Conservation (phyloP, 1,140 invertebrate genomes). For the Pollicipes pollicipes region DNA sequence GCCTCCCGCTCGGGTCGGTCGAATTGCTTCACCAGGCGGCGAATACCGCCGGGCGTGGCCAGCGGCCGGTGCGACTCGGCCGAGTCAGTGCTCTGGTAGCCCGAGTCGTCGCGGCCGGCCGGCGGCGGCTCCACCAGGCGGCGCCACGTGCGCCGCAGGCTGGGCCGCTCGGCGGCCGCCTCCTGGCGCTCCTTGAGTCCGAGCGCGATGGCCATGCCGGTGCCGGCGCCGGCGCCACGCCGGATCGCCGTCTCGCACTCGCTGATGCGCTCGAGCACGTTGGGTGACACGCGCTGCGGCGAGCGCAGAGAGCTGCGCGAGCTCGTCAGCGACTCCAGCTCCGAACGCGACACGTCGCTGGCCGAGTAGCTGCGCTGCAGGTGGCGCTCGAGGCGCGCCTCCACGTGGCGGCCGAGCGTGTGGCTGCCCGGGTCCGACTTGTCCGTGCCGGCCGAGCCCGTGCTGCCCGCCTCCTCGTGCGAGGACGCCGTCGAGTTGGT, state of each 20-base stretch:
- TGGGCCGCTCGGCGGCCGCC: conserved; percentile 12
- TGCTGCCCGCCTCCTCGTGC: background rate
- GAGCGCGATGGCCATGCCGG: conserved; percentile 15
- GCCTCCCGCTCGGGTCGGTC: too few relatives aligned
- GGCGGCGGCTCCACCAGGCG: conserved; percentile 14
- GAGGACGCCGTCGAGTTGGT: background rate
- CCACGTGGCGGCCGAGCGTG: conserved; percentile 4
- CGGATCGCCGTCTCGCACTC: background rate
- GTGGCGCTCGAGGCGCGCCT: conserved; percentile 9
- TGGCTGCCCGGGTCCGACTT: background rate
- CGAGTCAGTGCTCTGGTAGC: conserved; percentile 17
- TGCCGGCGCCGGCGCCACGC: conserved; percentile 5
- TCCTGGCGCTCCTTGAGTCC: conserved; percentile 14
- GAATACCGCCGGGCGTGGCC: background rate
- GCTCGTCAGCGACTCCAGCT: background rate
- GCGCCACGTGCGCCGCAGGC: conserved; percentile 15
- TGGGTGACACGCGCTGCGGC: background rate
- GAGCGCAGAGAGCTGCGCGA: background rate
- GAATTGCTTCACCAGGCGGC: background rate
- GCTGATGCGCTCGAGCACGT: background rate
- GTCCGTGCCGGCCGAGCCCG: background rate
- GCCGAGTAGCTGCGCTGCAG: background rate
- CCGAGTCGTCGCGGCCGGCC: conserved; percentile 14
- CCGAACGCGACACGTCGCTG: background rate
- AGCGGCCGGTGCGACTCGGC: conserved; percentile 10